Percentiles rank a stretch among this genome's conserved stretches.
Evolutionary conservation across 2,797 vertebrate species (phyloP).

Genomic region (Microctenopoma stevenorrisi): DNA sequence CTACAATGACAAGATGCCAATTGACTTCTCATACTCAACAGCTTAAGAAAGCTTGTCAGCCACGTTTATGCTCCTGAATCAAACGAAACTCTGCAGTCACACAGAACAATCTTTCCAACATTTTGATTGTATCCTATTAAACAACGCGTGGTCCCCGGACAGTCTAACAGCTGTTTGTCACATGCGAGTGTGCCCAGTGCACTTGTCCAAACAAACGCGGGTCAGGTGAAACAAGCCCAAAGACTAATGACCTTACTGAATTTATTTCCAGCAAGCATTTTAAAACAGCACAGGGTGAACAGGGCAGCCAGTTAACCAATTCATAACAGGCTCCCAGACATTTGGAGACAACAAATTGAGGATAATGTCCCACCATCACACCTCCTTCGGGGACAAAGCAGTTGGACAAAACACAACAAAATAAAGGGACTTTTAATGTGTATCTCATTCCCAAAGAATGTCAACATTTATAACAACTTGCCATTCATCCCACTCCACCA

Average conservation of each 20-base stretch:
- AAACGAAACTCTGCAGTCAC: constrained; percentile 4
- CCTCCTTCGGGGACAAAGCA: constrained; percentile 50
- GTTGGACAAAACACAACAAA: constrained; percentile 40
- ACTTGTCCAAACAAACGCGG: constrained; percentile 54
- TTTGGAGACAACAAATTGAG: constrained; percentile 41
- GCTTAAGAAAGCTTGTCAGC: too few species aligned
- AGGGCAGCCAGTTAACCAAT: constrained; percentile 35
- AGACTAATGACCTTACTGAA: constrained; percentile 43
- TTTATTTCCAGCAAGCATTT: constrained; percentile 48
- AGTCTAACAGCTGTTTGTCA: constrained; percentile 33
- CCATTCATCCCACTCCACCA: constrained; percentile 57
- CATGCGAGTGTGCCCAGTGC: constrained; percentile 25
- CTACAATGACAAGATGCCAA: too few species aligned
- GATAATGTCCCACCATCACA: constrained; percentile 47
- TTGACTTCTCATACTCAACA: too few species aligned
- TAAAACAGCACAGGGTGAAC: constrained; percentile 35
- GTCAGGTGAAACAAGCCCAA: constrained; percentile 38
- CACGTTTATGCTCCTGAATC: neutral
- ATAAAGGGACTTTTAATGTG: constrained; percentile 34
- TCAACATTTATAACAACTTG: constrained; percentile 64
- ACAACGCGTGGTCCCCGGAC: constrained; percentile 6
- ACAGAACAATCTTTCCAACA: neutral
- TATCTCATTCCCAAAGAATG: constrained; percentile 66
- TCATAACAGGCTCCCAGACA: constrained; percentile 51
- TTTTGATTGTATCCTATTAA: constrained; percentile 1